Conservation (phyloP, 2,113 vertebrate species). For the Craseonycteris thonglongyai region DNA sequence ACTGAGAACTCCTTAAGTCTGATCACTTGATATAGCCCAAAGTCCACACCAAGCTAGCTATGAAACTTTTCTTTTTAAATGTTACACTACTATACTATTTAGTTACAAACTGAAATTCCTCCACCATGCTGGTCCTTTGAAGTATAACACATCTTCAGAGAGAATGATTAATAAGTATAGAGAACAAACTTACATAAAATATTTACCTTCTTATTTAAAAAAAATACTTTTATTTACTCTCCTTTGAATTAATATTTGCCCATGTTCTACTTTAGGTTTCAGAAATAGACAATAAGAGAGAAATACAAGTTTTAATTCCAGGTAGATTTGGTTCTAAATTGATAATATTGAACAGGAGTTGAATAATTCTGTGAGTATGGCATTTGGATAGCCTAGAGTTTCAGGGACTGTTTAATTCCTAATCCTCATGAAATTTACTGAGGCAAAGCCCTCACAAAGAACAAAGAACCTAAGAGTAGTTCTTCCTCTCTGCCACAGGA, state of each 20-base stretch:
- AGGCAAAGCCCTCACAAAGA: constrained; percentile 47
- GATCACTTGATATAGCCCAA: background rate
- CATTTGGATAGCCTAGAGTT: constrained; percentile 44
- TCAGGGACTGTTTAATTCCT: constrained; percentile 41
- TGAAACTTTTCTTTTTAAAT: background rate
- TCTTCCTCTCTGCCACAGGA: background rate
- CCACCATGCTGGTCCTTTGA: background rate
- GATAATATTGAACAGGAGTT: constrained; percentile 1
- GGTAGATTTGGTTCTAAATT: constrained; percentile 29
- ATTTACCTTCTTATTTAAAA: constrained; percentile 42
- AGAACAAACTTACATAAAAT: background rate
- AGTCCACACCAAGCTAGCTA: background rate
- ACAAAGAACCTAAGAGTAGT: constrained; percentile 23
- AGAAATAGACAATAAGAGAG: constrained; percentile 14
- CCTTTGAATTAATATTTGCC: constrained; percentile 20
- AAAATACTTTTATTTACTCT: constrained; percentile 3
- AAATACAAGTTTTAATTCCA: constrained; percentile 51
- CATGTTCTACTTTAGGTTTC: constrained; percentile 10
- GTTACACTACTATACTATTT: background rate
- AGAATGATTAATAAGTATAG: constrained; percentile 12
- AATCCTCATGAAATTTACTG: constrained; percentile 65
- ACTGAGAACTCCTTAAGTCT: background rate
- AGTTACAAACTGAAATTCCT: background rate
- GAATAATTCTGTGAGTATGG: constrained; percentile 7
- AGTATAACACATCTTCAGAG: background rate